Percentiles rank a stretch among this genome's conserved stretches.
These are phyloP conservation scores for Phragmatobia fuliginosa DNA, from an alignment of 2,888 invertebrate species.

Conservation along the genomic window DNA sequence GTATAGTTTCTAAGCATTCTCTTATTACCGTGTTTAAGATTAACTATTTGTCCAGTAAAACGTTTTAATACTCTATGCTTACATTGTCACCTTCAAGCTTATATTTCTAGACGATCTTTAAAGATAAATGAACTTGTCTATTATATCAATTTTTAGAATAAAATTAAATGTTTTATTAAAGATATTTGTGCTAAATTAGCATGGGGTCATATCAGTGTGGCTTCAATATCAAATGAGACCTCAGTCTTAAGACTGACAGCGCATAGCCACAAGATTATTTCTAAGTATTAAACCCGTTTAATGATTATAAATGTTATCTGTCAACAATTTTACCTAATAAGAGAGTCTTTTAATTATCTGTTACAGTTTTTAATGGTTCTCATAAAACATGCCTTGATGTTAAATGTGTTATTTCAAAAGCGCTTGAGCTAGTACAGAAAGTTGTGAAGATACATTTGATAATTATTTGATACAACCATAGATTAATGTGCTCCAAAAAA, in stretches of 20 bases:
- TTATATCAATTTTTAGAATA: slow-evolving; percentile 24
- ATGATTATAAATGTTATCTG: slow-evolving; percentile 30
- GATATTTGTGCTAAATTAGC: slow-evolving; percentile 25
- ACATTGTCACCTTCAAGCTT: slow-evolving; percentile 32
- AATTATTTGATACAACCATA: slow-evolving; percentile 5
- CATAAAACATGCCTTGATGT: slow-evolving; percentile 12
- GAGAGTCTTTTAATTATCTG: neutral
- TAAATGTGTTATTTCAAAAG: slow-evolving; percentile 46
- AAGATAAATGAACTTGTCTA: slow-evolving; percentile 22
- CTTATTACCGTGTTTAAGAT: slow-evolving; percentile 37
- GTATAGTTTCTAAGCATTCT: slow-evolving; percentile 41
- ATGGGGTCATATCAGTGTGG: slow-evolving; percentile 35
- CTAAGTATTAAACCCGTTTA: slow-evolving; percentile 45
- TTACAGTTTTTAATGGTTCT: slow-evolving; percentile 10
- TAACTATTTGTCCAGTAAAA: slow-evolving; percentile 43
- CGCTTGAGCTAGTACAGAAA: slow-evolving; percentile 57
- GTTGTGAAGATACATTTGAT: slow-evolving; percentile 16
- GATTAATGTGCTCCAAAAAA: slow-evolving; percentile 3
- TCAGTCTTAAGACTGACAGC: slow-evolving; percentile 39
- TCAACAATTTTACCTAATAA: slow-evolving; percentile 41
- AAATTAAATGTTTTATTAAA: slow-evolving; percentile 25
- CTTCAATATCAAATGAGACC: slow-evolving; percentile 21
- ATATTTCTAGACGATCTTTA: slow-evolving; percentile 22
- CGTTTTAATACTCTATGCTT: slow-evolving; percentile 39
- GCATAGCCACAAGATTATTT: slow-evolving; percentile 44